A percentile compares a stretch with the other conserved stretches of the same genome.
phyloP scores from a whole-genome alignment of 1,140 invertebrate species.

The Drosophila auraria region DNA sequence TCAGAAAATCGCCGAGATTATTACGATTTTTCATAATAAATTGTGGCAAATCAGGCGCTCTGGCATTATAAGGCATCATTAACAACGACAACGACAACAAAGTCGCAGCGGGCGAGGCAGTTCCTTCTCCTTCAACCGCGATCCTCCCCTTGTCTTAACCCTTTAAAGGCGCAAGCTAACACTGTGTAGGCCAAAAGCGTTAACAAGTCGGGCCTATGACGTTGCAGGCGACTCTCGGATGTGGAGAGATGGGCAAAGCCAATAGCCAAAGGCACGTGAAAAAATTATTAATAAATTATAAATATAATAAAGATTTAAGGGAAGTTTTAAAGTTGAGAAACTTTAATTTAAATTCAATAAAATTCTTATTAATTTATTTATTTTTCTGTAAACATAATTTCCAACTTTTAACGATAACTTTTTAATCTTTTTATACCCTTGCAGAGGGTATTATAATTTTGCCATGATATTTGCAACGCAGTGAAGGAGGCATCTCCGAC shows the following conservation, averaged over 20 bases:
- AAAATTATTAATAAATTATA: neutral
- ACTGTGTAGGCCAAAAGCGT: constrained; percentile 77
- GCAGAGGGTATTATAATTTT: no score
- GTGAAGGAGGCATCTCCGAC: no score
- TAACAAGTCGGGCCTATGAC: constrained; percentile 73
- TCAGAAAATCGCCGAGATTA: constrained; percentile 80
- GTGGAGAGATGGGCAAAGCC: constrained; percentile 36
- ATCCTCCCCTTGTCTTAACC: neutral
- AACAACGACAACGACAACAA: constrained; percentile 73
- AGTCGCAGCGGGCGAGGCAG: constrained; percentile 41
- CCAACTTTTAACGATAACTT: neutral
- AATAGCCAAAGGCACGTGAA: constrained; percentile 28
- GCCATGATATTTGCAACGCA: no score
- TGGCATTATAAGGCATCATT: constrained; percentile 84
- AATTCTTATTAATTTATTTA: no score
- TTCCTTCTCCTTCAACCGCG: constrained; percentile 1
- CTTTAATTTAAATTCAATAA: neutral
- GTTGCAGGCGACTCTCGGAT: constrained; percentile 41
- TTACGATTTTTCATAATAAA: constrained; percentile 84
- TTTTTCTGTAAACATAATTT: no score
- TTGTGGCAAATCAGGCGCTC: constrained; percentile 83
- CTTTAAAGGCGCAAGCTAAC: constrained; percentile 71
- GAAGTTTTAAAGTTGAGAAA: neutral
- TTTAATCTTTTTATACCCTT: no score
- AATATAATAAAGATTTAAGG: no score